Base-by-base conservation (phyloP, 2,797 vertebrate genomes). In the Potorous gilbertii region DNA sequence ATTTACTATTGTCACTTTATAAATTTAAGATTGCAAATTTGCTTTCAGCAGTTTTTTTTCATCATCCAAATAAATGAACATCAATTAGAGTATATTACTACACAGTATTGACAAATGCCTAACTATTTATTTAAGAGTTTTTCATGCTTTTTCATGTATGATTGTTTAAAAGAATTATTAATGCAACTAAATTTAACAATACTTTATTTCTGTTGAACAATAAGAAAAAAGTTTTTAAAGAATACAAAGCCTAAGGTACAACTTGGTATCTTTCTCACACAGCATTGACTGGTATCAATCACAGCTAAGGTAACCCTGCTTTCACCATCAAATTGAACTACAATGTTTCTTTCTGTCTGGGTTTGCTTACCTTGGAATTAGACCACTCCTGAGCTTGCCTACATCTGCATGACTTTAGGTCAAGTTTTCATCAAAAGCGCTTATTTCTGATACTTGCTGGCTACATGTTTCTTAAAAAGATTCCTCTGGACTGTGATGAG, bases 1-100 rank as follows among this genome's bases (percentile, higher is more conserved):
- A 96, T 94, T 95, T 96, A 95, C 95, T 93, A 57, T 93, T 96
- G 91, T 90, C 74, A 57, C 74, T 87, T 87, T 87, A 87, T 87
- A 87, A 46, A 92, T 95, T 96, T 96, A 96, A 96, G 92, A 54
- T 95, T 96, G 93, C 59, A 95, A 95, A 95, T 96, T 92, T 90
- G 87, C 56, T 91, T 92, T 89, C 16, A 66, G 24, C 40, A 87
- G 40, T 27, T 21, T 74, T 87, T 87, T 56, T 87, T 50, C 74
- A 87, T 87, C 40, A 81, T 81, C 46, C 66, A 81, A 81, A 81
- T n/a, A 81, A 81, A 81, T 81, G 66, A 81, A 18, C 66, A 40
- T 74, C n/a, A 81, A 81, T 87, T 46, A 81, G 74, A 81, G 21
- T 81, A 81, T 46, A 81, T 81, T 46, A 40, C 50, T 81, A 87